phyloP scores from a whole-genome alignment of 2,113 vertebrate species.

The Crotalus tigris region DNA sequence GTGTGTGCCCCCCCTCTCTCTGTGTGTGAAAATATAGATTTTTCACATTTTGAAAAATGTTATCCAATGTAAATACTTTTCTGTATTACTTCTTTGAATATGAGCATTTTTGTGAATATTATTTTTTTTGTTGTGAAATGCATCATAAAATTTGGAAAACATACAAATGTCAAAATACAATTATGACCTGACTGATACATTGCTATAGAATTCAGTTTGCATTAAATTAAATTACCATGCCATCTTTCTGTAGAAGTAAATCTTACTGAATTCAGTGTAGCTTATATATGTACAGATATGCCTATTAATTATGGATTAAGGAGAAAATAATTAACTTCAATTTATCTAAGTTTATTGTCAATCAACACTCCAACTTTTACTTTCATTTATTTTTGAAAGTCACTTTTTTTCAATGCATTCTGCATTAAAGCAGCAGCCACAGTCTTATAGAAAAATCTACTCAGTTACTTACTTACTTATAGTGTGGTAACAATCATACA shows the following conservation, averaged over 20 bases:
- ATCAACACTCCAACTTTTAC: neutral
- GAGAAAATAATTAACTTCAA: neutral
- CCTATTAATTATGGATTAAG: neutral
- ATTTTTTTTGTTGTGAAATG: neutral
- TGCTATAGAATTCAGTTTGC: neutral
- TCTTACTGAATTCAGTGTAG: neutral
- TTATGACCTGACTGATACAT: neutral
- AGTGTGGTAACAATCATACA: neutral
- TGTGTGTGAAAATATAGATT: neutral
- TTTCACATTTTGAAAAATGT: neutral
- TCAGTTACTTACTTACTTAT: neutral
- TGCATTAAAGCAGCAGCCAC: neutral
- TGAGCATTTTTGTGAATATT: neutral
- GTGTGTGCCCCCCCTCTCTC: too few species aligned
- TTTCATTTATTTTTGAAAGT: neutral
- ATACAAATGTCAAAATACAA: neutral
- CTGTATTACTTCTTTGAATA: neutral
- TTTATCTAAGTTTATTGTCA: neutral
- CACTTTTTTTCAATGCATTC: neutral
- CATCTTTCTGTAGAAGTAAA: neutral
- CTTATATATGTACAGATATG: neutral
- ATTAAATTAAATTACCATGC: neutral
- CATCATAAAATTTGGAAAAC: neutral
- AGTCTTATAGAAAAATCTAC: neutral
- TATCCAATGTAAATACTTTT: neutral